These are phyloP conservation scores for Myiopsitta monachus DNA, from an alignment of 2,113 vertebrate species.

Conservation along the genomic window DNA sequence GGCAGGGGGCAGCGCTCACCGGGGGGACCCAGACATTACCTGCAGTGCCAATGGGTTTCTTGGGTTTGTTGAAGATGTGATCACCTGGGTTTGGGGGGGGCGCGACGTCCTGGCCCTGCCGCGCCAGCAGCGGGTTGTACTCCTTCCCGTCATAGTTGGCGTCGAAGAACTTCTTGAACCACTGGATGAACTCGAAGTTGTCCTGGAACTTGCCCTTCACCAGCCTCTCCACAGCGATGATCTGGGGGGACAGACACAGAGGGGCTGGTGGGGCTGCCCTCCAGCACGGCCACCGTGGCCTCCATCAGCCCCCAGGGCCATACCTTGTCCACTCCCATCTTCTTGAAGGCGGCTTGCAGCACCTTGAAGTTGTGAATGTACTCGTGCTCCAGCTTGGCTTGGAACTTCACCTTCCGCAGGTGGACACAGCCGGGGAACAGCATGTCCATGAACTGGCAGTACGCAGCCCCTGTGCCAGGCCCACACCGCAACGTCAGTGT, in stretches of 20 bases:
- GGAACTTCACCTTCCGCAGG: slow-evolving; percentile 97
- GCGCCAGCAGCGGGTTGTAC: slow-evolving; percentile 91
- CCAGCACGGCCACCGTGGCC: accelerated
- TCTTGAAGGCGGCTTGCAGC: slow-evolving; percentile 95
- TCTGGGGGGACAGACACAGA: slow-evolving; percentile 71
- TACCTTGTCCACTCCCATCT: slow-evolving; percentile 97
- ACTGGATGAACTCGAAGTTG: slow-evolving; percentile 99
- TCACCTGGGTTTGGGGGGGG: slow-evolving; percentile 96
- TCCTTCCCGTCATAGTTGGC: slow-evolving; percentile 99
- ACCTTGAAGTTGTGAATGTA: slow-evolving; percentile 99
- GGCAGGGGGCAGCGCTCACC: slow-evolving; percentile 42
- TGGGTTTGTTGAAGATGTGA: slow-evolving; percentile 96
- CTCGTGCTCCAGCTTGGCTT: slow-evolving; percentile 96
- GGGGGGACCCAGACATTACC: slow-evolving; percentile 81
- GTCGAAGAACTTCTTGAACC: slow-evolving; percentile 99
- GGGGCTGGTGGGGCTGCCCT: neutral
- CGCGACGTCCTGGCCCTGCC: slow-evolving; percentile 93
- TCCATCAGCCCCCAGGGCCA: neutral
- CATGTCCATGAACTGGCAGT: slow-evolving; percentile 99
- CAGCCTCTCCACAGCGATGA: slow-evolving; percentile 94
- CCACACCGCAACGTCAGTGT: neutral
- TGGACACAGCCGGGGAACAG: slow-evolving; percentile 94
- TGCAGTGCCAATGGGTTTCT: slow-evolving; percentile 88
- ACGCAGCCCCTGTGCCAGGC: slow-evolving; percentile 83
- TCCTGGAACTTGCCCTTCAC: slow-evolving; percentile 99